Percentiles rank a stretch among this genome's conserved stretches.
Evolutionary conservation across 2,113 vertebrate species (phyloP).

Genomic region (Corvus moneduloides): DNA sequence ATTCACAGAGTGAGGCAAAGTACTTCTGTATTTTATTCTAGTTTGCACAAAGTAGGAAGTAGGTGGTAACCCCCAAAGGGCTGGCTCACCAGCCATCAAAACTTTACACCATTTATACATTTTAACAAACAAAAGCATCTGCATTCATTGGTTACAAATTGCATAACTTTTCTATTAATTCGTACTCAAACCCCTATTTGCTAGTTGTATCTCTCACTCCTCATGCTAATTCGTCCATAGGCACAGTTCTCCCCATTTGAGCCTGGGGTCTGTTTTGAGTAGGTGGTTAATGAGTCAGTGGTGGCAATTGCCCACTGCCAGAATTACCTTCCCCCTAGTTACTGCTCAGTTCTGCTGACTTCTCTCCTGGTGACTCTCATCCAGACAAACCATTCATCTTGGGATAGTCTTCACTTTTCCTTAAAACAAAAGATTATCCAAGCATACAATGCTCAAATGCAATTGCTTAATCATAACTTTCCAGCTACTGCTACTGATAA

Average conservation of each 20-base stretch:
- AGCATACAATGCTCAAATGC: background rate
- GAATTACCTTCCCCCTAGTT: background rate
- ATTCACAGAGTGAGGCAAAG: rapidly evolving
- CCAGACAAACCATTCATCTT: background rate
- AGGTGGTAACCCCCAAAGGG: background rate
- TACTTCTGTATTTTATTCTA: background rate
- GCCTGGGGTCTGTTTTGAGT: background rate
- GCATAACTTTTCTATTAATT: background rate
- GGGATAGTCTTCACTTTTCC: background rate
- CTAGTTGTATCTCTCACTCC: background rate
- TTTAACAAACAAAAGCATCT: background rate
- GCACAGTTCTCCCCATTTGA: background rate
- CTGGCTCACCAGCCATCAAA: background rate
- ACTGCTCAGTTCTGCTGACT: background rate
- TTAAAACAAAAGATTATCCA: background rate
- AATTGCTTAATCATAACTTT: background rate
- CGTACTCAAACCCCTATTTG: background rate
- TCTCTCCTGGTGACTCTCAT: background rate
- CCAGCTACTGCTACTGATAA: background rate
- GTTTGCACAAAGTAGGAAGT: background rate
- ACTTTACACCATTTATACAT: background rate
- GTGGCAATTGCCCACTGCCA: rapidly evolving
- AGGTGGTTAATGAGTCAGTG: too few relatives aligned
- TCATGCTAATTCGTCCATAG: background rate
- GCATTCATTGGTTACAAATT: background rate